These are phyloP conservation scores for Columba livia DNA, from an alignment of 2,113 vertebrate genomes.

Conservation along the genomic window DNA sequence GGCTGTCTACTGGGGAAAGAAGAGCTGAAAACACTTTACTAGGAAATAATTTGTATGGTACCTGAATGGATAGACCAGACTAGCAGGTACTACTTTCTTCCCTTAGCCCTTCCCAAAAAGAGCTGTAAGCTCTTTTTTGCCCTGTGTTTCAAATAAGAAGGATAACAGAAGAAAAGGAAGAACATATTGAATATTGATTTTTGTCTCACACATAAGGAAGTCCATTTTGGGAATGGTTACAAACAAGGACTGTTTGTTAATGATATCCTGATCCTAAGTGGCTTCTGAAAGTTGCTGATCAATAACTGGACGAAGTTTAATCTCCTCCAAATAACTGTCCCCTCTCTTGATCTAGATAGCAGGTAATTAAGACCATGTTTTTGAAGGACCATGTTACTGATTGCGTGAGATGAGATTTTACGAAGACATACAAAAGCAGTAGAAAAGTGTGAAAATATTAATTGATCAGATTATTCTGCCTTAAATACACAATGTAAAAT, in stretches of 20 bases:
- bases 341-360: not conserved
- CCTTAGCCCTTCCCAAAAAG: not conserved
- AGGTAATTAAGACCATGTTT: not conserved
- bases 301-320: not conserved
- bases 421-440: not conserved
- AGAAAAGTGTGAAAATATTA: not conserved
- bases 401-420: not conserved
- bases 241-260: not conserved
- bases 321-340: not conserved
- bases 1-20: not conserved
- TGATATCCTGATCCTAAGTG: not conserved
- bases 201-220: not conserved
- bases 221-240: not conserved
- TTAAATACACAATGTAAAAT: not conserved
- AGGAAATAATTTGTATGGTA: not conserved
- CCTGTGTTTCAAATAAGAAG: not conserved
- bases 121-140: not conserved
- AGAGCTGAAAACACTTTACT: not conserved
- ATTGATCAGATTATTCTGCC: not conserved
- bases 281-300: not conserved
- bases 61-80: rapidly evolving
- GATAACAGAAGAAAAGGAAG: not conserved
- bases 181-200: not conserved
- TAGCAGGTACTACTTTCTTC: not conserved
- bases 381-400: not conserved